Conservation (phyloP, 2,888 invertebrate genomes). For the Melanostoma mellinum region DNA sequence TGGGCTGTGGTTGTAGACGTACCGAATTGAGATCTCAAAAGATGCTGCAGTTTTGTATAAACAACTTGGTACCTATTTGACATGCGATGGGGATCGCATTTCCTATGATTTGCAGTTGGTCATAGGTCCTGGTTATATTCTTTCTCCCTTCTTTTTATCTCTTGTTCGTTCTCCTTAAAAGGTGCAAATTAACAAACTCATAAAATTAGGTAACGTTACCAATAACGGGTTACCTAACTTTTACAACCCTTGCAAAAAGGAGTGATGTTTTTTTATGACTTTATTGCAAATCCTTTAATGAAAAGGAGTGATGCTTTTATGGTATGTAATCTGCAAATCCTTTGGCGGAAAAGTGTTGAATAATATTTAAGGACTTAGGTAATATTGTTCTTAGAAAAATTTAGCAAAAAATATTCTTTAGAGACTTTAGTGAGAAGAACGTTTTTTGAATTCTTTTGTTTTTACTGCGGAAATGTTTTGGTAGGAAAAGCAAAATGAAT, state of each 20-base stretch:
- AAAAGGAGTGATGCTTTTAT: conserved; percentile 22
- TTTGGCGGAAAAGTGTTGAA: conserved; percentile 1
- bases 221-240: conserved; percentile 56
- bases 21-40: conserved; percentile 56
- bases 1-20: conserved; percentile 55
- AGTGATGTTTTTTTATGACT: conserved; percentile 23
- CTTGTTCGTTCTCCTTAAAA: not conserved
- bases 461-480: not conserved
- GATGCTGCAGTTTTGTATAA: not conserved
- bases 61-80: not conserved
- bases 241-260: conserved; percentile 51
- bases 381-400: conserved; percentile 18
- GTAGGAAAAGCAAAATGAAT: too few species aligned
- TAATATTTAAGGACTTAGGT: not conserved
- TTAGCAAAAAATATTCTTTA: not conserved
- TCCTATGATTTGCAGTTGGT: not conserved
- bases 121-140: too few species aligned
- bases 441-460: not conserved
- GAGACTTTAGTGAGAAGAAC: not conserved
- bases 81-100: conserved; percentile 25
- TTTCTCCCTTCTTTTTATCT: too few species aligned
- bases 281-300: conserved; percentile 40
- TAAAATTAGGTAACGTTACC: conserved; percentile 49
- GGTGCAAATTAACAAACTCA: conserved; percentile 7
- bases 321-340: not conserved